Conservation (phyloP, 1,140 invertebrate species). For the Ceratitis capitata region DNA sequence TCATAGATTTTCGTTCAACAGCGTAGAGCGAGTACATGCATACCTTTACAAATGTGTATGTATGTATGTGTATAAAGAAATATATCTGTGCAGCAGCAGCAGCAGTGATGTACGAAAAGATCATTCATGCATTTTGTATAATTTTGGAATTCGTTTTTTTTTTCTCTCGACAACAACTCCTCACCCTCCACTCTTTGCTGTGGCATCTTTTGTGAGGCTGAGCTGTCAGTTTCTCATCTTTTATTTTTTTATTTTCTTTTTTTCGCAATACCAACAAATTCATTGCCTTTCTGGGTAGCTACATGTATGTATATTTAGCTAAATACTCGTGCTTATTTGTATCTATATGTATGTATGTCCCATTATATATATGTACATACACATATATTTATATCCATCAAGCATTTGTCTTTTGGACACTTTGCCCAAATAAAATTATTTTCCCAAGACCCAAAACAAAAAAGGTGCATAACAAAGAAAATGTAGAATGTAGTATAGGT, state of each 20-base stretch:
- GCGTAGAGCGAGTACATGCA: neutral
- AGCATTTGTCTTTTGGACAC: neutral
- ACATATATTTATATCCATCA: neutral
- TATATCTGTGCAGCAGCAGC: neutral
- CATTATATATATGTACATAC: neutral
- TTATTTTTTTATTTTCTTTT: no score
- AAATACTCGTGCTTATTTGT: neutral
- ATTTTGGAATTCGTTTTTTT: neutral
- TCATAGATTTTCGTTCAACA: slow-evolving; percentile 5
- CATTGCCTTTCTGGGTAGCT: slow-evolving; percentile 1
- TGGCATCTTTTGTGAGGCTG: neutral
- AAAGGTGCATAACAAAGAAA: neutral
- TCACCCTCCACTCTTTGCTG: neutral
- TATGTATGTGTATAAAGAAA: neutral
- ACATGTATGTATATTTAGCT: neutral
- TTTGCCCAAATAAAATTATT: neutral
- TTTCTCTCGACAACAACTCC: neutral
- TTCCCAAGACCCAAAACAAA: slow-evolving; percentile 21
- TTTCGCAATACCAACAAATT: slow-evolving; percentile 10
- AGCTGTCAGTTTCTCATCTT: neutral
- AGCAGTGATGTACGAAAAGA: neutral
- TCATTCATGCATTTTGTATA: slow-evolving; percentile 32
- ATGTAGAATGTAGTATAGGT: neutral
- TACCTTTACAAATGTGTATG: neutral
- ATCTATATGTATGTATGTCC: neutral